Conservation (phyloP, 30 jellyfish, hydroid and myxozoan species). For the Chrysaora quinquecirrha region DNA sequence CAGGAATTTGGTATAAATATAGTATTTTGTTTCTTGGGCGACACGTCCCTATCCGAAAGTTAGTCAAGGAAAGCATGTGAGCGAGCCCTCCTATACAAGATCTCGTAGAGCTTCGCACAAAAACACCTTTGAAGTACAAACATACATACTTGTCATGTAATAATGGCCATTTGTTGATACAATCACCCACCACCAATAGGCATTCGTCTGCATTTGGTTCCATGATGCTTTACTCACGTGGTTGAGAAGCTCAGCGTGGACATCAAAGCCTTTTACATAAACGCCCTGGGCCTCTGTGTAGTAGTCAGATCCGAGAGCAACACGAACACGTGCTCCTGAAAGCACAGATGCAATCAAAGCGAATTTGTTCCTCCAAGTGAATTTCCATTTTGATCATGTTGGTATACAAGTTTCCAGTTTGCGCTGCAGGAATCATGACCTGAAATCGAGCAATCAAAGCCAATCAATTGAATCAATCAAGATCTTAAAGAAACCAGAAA, state of each 20-base stretch:
- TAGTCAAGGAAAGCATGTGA: no score
- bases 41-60: no score
- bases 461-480: no score
- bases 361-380: background rate
- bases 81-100: no score
- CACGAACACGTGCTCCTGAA: conserved; percentile 1
- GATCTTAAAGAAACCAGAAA: no score
- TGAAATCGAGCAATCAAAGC: no score
- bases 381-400: background rate
- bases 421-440: background rate
- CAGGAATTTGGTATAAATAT: no score
- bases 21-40: no score
- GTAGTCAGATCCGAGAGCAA: background rate
- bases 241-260: background rate
- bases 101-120: no score
- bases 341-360: conserved; percentile 1
- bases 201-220: background rate
- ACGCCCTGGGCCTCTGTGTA: conserved; percentile 15
- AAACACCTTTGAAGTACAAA: no score
- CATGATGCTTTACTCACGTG: background rate
- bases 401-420: background rate
- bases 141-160: conserved; percentile 8
- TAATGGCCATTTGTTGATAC: background rate
- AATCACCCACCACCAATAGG: conserved; percentile 12
- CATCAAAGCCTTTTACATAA: background rate